Evolutionary conservation across 2,113 vertebrate species (phyloP).

Genomic region (Anseranas semipalmata): DNA sequence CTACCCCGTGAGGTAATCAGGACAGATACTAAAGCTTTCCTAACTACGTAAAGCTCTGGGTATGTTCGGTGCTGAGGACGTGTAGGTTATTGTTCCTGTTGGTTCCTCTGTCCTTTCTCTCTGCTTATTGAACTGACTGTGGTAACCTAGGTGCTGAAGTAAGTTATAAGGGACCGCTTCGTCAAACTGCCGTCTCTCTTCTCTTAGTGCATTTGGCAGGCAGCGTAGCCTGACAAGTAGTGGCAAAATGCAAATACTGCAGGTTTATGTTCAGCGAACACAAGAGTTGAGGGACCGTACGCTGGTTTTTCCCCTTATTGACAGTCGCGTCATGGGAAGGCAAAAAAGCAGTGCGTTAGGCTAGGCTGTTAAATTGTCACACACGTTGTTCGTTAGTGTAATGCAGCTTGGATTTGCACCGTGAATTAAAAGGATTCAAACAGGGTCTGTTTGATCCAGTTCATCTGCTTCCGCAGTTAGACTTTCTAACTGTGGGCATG

Average conservation of each 20-base stretch:
- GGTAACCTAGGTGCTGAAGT: neutral
- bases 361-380: neutral
- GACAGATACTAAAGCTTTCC: neutral
- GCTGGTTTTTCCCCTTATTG: neutral
- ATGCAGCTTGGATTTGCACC: neutral
- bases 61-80: neutral
- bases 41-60: slow-evolving; percentile 11
- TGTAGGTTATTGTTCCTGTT: neutral
- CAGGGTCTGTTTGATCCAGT: neutral
- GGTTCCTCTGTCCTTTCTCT: neutral
- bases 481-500: neutral
- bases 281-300: neutral
- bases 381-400: neutral
- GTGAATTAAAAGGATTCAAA: neutral
- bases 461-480: neutral
- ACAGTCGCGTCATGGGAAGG: neutral
- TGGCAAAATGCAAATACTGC: neutral
- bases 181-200: neutral
- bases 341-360: neutral
- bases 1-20: neutral
- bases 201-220: neutral
- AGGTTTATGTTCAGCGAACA: neutral
- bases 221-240: neutral
- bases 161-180: neutral
- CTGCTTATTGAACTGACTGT: neutral